Evolutionary conservation across 2,888 invertebrate genomes (phyloP), one percentile per base, ranked within the genome.

Genomic region (Aphelenchoides bicaudatus): DNA sequence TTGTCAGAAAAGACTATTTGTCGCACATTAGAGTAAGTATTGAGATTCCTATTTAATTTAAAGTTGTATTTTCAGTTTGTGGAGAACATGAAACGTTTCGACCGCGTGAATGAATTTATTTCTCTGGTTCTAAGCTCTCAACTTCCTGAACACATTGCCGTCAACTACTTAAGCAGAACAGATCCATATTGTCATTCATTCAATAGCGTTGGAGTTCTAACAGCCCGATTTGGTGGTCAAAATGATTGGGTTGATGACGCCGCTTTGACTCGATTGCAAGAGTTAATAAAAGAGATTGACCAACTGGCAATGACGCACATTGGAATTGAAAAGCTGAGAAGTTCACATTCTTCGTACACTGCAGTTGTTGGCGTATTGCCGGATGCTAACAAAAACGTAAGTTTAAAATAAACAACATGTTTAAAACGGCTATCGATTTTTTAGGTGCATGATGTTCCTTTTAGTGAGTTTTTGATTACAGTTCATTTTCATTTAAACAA

Each of bases 361-460:
- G 70, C 68, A 16, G 76, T 74, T n/a, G 76, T 73, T 25, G 76
- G 76, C 10, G 61, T 75, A 21, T 61, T 75, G 39, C 76, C 76
- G 19, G 76, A 76, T 59, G 58, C 66, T 21, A 62, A 65, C 34
- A 66, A 71, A 28, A 74, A 77, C 61, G 75, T 75, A 29, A 56
- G 64, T 48, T 29, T n/a, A n/a, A 23, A 25, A n/a, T 13, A 16
- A 52, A 8, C 16, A 43, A 19, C 6, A 19, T 23, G 6, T 23
- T 6, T 6, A 52, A 49, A 43, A 16, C n/a, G 50, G 50, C 30
- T 16, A 39, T 6, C 10, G 28, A 8, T 28, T 53, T 48, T 65
- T 16, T 43, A 70, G 70, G 63, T 70, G 3, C 70, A 74, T 47
- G 76, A 77, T 47, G 65, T 73, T 16, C 76, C 76, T 13, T 74